phyloP scores from a whole-genome alignment of 35 echinoderm and acorn worm species.

The Eucidaris tribuloides region DNA sequence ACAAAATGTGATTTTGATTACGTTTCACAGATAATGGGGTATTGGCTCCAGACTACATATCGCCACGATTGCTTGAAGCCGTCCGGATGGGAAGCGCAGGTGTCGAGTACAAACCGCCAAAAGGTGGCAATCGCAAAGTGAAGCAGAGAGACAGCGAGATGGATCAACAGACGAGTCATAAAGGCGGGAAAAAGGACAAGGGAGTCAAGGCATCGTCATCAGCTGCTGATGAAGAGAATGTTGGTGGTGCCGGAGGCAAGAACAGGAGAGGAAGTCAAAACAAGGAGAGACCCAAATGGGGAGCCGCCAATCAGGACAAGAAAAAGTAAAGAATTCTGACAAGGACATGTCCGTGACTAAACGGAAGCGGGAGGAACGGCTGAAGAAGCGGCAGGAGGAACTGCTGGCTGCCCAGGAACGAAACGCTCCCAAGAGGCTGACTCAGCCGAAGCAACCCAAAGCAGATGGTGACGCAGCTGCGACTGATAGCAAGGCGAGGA shows the following conservation, averaged over 20 bases:
- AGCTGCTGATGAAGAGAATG: conserved; percentile 18
- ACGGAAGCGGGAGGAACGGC: conserved; percentile 66
- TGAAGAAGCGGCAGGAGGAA: conserved; percentile 69
- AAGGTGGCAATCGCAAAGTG: too few species aligned
- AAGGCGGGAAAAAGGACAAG: conserved; percentile 26
- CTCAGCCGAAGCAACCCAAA: background rate
- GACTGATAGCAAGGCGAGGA: background rate
- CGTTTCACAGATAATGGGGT: background rate
- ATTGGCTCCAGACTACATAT: background rate
- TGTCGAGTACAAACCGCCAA: conserved; percentile 64
- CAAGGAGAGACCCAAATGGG: conserved; percentile 63
- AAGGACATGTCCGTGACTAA: conserved; percentile 73
- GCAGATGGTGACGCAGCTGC: background rate
- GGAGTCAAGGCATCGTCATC: background rate
- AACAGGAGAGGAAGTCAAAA: background rate
- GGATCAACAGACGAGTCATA: conserved; percentile 14
- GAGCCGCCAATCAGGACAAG: conserved; percentile 37
- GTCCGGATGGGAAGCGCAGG: conserved; percentile 60
- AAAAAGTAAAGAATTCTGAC: conserved; percentile 68
- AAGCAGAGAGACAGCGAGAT: background rate
- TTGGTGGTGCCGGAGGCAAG: conserved; percentile 3
- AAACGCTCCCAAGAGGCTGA: conserved; percentile 38
- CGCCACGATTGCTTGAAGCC: conserved; percentile 14
- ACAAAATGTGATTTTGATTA: too few species aligned
- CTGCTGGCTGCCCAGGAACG: conserved; percentile 63